phyloP scores from a whole-genome alignment of 2,113 vertebrate species.

The Ciconia maguari region DNA sequence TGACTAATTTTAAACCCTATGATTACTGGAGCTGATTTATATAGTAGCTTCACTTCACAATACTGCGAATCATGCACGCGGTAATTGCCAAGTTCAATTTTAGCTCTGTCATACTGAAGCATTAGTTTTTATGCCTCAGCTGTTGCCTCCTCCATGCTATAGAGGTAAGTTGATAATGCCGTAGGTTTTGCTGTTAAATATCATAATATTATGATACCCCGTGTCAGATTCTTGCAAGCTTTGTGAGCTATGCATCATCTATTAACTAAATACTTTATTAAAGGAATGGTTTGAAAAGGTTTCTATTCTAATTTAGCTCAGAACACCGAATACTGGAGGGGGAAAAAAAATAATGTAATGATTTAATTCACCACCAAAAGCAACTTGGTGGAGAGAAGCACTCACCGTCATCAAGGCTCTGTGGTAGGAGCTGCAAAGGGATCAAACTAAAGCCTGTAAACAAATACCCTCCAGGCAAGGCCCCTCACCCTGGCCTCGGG shows the following conservation, averaged over 20 bases:
- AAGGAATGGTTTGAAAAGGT: slow-evolving; percentile 44
- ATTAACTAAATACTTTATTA: slow-evolving; percentile 61
- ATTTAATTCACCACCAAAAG: slow-evolving; percentile 13
- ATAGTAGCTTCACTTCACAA: slow-evolving; percentile 77
- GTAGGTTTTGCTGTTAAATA: slow-evolving; percentile 68
- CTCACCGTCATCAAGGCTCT: not conserved
- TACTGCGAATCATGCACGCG: slow-evolving; percentile 60
- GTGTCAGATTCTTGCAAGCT: slow-evolving; percentile 70
- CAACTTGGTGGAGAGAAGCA: not conserved
- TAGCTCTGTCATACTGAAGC: slow-evolving; percentile 79
- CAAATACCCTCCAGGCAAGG: not conserved
- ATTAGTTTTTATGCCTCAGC: slow-evolving; percentile 73
- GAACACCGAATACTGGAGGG: not conserved
- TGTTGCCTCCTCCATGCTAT: slow-evolving; percentile 68
- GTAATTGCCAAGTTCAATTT: slow-evolving; percentile 83
- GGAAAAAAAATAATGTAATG: not conserved
- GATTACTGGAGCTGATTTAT: slow-evolving; percentile 82
- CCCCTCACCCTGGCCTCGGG: not conserved
- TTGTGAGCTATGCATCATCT: slow-evolving; percentile 64
- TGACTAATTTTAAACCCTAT: slow-evolving; percentile 82
- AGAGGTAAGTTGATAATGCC: slow-evolving; percentile 77
- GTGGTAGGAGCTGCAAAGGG: not conserved
- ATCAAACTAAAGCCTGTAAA: not conserved
- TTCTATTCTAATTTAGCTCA: slow-evolving; percentile 6
- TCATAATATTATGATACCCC: slow-evolving; percentile 82